Evolutionary conservation across 2,888 invertebrate species (phyloP).

Genomic region (Aporophyla nigra): DNA sequence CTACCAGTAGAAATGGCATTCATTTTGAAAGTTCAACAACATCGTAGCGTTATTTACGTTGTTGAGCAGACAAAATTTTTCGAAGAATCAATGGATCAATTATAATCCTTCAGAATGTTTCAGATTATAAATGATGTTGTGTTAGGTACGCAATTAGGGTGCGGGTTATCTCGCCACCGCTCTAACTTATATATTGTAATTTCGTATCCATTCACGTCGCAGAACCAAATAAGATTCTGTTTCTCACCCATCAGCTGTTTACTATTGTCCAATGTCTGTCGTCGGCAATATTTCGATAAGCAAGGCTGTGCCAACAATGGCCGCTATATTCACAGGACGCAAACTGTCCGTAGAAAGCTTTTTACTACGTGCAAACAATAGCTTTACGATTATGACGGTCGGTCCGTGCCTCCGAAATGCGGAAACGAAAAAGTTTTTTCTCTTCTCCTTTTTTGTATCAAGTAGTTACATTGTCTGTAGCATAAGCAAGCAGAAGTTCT

Average conservation of each 20-base stretch:
- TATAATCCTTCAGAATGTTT: too few species aligned
- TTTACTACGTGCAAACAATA: constrained; percentile 60
- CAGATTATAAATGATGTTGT: too few species aligned
- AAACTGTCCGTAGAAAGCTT: constrained; percentile 56
- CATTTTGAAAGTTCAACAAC: too few species aligned
- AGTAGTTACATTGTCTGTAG: constrained; percentile 20
- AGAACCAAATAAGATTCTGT: constrained; percentile 27
- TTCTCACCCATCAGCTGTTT: constrained; percentile 45
- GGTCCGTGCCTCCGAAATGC: constrained; percentile 42
- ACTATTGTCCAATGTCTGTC: constrained; percentile 5
- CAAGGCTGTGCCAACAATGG: constrained; percentile 39
- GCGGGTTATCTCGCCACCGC: too few species aligned
- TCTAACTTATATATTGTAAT: too few species aligned
- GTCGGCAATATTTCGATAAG: constrained; percentile 35
- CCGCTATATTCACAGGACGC: constrained; percentile 42
- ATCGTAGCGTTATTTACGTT: background rate
- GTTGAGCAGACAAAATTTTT: too few species aligned
- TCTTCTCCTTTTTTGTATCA: constrained; percentile 20
- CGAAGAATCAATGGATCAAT: too few species aligned
- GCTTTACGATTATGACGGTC: constrained; percentile 58
- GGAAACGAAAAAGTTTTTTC: constrained; percentile 45
- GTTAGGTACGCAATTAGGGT: too few species aligned
- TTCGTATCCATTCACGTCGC: constrained; percentile 5
- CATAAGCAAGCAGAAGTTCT: too few species aligned
- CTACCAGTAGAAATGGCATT: too few species aligned